These are phyloP conservation scores for Megalops cyprinoides DNA, from an alignment of 2,797 vertebrate species.

Conservation along the genomic window DNA sequence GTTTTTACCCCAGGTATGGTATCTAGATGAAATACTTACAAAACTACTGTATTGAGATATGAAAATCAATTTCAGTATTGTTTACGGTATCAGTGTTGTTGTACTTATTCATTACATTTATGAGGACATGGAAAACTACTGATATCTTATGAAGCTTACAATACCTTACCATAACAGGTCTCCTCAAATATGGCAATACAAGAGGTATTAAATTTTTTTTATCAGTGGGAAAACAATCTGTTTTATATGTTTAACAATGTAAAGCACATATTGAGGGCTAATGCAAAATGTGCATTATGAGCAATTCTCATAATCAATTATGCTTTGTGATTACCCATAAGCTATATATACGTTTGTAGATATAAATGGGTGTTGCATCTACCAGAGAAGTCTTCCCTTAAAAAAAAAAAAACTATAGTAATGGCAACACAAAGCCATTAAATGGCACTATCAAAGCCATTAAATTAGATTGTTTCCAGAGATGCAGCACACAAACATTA, in stretches of 20 bases:
- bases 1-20: constrained; percentile 39
- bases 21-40: too few species aligned
- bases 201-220: neutral
- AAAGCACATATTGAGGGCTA: neutral
- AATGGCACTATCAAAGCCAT: neutral
- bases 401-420: neutral
- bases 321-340: too few species aligned
- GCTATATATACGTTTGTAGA: neutral
- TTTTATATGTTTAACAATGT: neutral
- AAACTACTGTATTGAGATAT: constrained; percentile 17
- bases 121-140: neutral
- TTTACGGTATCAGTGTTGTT: neutral
- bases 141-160: neutral
- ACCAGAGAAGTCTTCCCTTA: neutral
- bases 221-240: neutral
- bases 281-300: neutral
- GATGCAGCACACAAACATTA: neutral
- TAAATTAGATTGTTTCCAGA: neutral
- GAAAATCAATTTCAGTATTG: constrained; percentile 10
- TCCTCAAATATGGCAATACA: neutral
- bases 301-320: neutral
- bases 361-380: neutral
- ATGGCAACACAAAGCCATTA: neutral
- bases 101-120: neutral
- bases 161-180: neutral